phyloP scores from a whole-genome alignment of 30 jellyfish, hydroid and myxozoan genomes.

The Catostylus mosaicus region DNA sequence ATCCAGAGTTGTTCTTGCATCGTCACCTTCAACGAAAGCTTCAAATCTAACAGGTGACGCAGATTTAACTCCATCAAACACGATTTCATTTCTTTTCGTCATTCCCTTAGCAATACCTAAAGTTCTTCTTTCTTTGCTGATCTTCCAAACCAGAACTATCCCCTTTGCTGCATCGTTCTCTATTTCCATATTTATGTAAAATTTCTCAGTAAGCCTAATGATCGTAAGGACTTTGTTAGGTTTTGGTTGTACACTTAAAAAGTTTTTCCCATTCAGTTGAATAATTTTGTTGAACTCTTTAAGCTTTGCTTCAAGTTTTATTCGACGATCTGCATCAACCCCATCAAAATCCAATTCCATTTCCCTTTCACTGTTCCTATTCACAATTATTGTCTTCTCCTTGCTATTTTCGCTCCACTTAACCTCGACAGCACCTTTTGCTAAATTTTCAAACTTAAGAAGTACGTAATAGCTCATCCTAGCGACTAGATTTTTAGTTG shows the following conservation, averaged over 20 bases:
- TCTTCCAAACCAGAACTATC: conserved; percentile 17
- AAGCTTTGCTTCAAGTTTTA: conserved; percentile 6
- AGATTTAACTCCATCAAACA: conserved; percentile 1
- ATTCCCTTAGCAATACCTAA: conserved; percentile 19
- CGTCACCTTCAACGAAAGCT: conserved; percentile 40
- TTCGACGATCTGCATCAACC: conserved; percentile 10
- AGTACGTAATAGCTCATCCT: conserved; percentile 13
- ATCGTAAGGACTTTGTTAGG: background rate
- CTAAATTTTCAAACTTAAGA: conserved; percentile 20
- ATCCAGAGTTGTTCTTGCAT: background rate
- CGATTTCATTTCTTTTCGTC: background rate
- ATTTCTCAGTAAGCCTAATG: conserved; percentile 7
- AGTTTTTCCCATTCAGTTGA: conserved; percentile 41
- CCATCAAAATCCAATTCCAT: conserved; percentile 26
- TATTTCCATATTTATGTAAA: conserved; percentile 21
- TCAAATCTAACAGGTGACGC: conserved; percentile 5
- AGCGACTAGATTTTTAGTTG: conserved; percentile 10
- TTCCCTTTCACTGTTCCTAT: background rate
- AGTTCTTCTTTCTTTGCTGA: background rate
- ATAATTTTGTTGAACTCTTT: background rate
- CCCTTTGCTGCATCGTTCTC: conserved; percentile 35
- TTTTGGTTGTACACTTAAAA: background rate
- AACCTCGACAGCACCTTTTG: conserved; percentile 20
- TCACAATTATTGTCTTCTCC: background rate
- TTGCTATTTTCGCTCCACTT: conserved; percentile 32